Conservation (phyloP, 2,797 vertebrate species). For the Labroides dimidiatus region DNA sequence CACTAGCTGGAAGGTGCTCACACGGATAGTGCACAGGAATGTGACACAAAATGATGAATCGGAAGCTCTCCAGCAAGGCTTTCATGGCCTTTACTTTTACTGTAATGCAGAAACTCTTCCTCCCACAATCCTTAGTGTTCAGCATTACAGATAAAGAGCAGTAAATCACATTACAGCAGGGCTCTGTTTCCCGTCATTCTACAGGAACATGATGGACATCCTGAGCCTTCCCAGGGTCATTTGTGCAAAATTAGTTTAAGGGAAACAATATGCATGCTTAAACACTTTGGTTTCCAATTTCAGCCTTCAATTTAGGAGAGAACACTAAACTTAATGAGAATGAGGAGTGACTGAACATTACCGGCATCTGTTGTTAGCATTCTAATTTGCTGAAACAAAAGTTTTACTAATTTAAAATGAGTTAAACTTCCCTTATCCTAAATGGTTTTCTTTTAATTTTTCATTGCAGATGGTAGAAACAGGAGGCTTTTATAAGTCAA, state of each 20-base stretch:
- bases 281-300: slow-evolving; percentile 48
- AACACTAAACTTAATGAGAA: slow-evolving; percentile 5
- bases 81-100: slow-evolving; percentile 32
- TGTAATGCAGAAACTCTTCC: slow-evolving; percentile 41
- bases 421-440: not conserved
- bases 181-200: slow-evolving; percentile 49
- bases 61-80: slow-evolving; percentile 37
- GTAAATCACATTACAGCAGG: slow-evolving; percentile 16
- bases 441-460: slow-evolving; percentile 1
- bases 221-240: slow-evolving; percentile 49
- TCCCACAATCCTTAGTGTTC: slow-evolving; percentile 10
- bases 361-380: not conserved
- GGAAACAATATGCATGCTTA: slow-evolving; percentile 6
- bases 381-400: not conserved
- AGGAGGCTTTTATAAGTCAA: no score
- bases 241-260: slow-evolving; percentile 34
- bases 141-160: slow-evolving; percentile 13
- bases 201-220: slow-evolving; percentile 40
- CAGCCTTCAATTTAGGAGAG: slow-evolving; percentile 11
- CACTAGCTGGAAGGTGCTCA: slow-evolving; percentile 69
- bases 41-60: slow-evolving; percentile 68
- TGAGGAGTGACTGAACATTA: slow-evolving; percentile 6
- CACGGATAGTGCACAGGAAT: slow-evolving; percentile 67
- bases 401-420: not conserved
- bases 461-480: no score